Evolutionary conservation across 2,888 invertebrate genomes (phyloP).

Genomic region (Agapetus fuscipes): DNA sequence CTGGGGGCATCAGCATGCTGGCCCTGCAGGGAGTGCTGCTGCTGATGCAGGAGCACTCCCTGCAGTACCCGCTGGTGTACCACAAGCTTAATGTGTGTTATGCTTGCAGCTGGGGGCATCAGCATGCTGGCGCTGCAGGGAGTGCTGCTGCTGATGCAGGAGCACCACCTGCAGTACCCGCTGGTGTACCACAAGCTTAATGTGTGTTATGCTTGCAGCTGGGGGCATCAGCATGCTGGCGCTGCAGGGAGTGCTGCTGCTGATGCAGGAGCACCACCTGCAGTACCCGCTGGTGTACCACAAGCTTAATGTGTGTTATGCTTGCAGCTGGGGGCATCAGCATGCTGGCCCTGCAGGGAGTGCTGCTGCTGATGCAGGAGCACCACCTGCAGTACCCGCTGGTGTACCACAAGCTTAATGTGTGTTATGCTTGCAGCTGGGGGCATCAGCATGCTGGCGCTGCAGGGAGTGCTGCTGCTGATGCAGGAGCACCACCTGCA

Average conservation of each 20-base stretch:
- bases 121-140: constrained; percentile 88
- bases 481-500: constrained; percentile 88
- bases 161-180: constrained; percentile 91
- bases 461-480: constrained; percentile 85
- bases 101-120: constrained; percentile 65
- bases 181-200: constrained; percentile 90
- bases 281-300: constrained; percentile 92
- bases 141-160: constrained; percentile 78
- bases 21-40: constrained; percentile 88
- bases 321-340: constrained; percentile 73
- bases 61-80: constrained; percentile 94
- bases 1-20: constrained; percentile 79
- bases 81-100: too few species aligned
- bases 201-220: constrained; percentile 51
- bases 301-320: too few species aligned
- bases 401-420: constrained; percentile 88
- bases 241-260: constrained; percentile 80
- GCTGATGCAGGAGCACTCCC: constrained; percentile 81
- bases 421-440: constrained; percentile 62
- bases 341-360: constrained; percentile 83
- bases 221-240: constrained; percentile 84
- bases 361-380: constrained; percentile 79
- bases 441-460: constrained; percentile 75
- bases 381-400: constrained; percentile 94
- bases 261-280: constrained; percentile 86